Conservation (phyloP, 2,797 vertebrate species). For the Myoxocephalus aenaeus region DNA sequence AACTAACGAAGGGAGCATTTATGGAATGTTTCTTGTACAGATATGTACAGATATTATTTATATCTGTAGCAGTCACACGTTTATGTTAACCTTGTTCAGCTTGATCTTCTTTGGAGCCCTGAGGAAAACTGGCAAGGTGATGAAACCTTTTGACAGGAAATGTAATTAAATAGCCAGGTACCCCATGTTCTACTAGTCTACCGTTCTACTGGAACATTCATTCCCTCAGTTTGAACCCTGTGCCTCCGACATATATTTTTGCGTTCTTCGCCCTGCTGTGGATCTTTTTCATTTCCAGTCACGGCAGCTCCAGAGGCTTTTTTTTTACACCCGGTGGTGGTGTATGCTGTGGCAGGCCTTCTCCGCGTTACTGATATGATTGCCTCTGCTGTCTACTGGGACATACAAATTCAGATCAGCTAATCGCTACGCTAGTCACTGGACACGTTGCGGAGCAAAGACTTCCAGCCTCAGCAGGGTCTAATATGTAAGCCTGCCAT, state of each 20-base stretch:
- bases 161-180: conserved; percentile 17
- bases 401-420: conserved; percentile 69
- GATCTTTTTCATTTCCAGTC: conserved; percentile 60
- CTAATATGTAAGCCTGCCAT: conserved; percentile 51
- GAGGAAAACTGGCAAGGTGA: conserved; percentile 19
- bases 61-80: not conserved
- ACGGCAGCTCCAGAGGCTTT: conserved; percentile 59
- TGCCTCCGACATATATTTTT: not conserved
- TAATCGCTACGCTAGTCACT: conserved; percentile 62
- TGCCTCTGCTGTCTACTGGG: conserved; percentile 63
- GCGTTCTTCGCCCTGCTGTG: conserved; percentile 4
- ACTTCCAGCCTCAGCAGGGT: conserved; percentile 51
- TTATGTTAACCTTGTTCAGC: not conserved
- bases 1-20: conserved; percentile 12
- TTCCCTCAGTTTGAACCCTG: not conserved
- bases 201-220: not conserved
- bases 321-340: conserved; percentile 70
- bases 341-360: conserved; percentile 73
- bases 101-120: not conserved
- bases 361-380: conserved; percentile 71
- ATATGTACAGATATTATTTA: not conserved
- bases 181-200: not conserved
- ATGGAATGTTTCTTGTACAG: not conserved
- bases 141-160: conserved; percentile 11
- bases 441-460: conserved; percentile 53